phyloP scores from a whole-genome alignment of 2,113 vertebrate species.

The Trichechus manatus region DNA sequence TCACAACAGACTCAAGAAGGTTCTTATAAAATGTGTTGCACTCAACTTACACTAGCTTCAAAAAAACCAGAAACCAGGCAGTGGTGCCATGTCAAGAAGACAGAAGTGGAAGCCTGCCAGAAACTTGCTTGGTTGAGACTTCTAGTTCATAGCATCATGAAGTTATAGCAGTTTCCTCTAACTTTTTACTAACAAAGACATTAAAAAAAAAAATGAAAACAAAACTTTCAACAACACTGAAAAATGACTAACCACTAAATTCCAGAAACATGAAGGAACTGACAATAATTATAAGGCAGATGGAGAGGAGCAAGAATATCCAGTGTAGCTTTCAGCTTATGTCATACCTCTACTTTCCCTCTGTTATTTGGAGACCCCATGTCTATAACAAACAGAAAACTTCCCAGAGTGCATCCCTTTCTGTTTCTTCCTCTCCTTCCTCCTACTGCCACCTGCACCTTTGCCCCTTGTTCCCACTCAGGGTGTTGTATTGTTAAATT shows the following conservation, averaged over 20 bases:
- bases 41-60: neutral
- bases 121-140: neutral
- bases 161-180: neutral
- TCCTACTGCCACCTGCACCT: neutral
- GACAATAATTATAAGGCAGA: slow-evolving; percentile 34
- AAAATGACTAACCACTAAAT: slow-evolving; percentile 45
- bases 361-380: neutral
- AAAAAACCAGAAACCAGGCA: neutral
- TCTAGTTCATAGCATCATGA: neutral
- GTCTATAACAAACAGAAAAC: neutral
- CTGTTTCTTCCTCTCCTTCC: neutral
- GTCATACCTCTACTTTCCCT: neutral
- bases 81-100: neutral
- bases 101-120: neutral
- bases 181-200: neutral
- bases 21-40: neutral
- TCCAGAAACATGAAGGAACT: slow-evolving; percentile 52
- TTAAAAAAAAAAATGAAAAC: neutral
- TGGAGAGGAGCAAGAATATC: slow-evolving; percentile 40
- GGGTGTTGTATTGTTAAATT: neutral
- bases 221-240: neutral
- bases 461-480: neutral
- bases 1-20: neutral
- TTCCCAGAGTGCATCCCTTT: neutral
- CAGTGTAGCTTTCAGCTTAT: neutral